phyloP scores from a whole-genome alignment of 2,888 invertebrate species.

The Pristionchus mayeri region DNA sequence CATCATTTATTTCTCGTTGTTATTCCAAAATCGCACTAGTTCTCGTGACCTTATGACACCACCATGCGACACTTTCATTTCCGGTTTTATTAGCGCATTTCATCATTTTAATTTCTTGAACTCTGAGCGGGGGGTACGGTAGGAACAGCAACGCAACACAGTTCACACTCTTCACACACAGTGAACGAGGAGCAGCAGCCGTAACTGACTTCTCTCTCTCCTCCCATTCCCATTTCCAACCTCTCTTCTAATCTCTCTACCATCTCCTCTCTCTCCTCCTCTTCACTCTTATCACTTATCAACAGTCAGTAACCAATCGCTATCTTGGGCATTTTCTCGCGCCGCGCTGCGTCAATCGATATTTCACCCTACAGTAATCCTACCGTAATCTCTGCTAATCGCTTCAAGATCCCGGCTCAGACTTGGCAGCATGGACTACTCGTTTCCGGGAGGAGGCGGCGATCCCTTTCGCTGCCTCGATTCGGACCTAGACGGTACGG shows the following conservation, averaged over 20 bases:
- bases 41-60: background rate
- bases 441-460: background rate
- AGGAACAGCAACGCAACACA: conserved; percentile 39
- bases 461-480: conserved; percentile 45
- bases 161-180: conserved; percentile 56
- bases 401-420: conserved; percentile 20
- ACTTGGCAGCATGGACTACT: conserved; percentile 21
- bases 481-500: conserved; percentile 42
- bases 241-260: conserved; percentile 50
- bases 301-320: conserved; percentile 39
- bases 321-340: conserved; percentile 11
- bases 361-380: background rate
- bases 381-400: background rate
- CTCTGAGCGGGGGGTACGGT: conserved; percentile 51
- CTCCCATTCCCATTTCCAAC: conserved; percentile 49
- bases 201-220: conserved; percentile 9
- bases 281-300: conserved; percentile 37
- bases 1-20: background rate
- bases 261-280: conserved; percentile 41
- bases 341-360: background rate
- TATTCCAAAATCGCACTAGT: background rate
- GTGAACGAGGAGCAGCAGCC: no score
- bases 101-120: conserved; percentile 24
- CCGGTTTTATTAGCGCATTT: background rate
- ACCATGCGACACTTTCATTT: background rate